These are phyloP conservation scores for Heliocidaris erythrogramma DNA, from an alignment of 35 echinoderm and acorn worm genomes.

Conservation along the genomic window DNA sequence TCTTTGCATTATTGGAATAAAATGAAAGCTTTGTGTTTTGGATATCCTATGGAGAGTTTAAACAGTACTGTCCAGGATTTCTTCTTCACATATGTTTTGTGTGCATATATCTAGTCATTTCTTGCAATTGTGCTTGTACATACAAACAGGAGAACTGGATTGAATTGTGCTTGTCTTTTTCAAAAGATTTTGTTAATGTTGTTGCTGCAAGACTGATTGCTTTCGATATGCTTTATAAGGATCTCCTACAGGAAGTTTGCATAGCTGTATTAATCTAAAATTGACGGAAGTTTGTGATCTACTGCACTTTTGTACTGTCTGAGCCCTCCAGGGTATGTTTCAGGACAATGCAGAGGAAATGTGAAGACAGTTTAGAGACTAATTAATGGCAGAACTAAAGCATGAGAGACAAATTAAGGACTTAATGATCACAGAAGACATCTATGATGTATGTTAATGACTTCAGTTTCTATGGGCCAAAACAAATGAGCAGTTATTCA, in stretches of 20 bases:
- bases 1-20: too few relatives aligned
- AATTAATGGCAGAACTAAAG: background rate
- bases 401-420: background rate
- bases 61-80: too few relatives aligned
- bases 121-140: too few relatives aligned
- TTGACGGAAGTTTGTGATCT: background rate
- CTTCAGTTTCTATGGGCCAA: background rate
- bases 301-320: background rate
- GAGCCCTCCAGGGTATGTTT: background rate
- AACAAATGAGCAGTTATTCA: background rate
- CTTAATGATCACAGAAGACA: background rate
- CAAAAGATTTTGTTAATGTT: too few relatives aligned
- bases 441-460: background rate
- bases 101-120: too few relatives aligned
- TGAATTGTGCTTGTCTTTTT: too few relatives aligned
- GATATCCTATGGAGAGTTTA: too few relatives aligned
- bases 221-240: background rate
- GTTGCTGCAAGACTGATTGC: background rate
- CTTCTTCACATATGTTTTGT: too few relatives aligned
- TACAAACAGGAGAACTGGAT: too few relatives aligned
- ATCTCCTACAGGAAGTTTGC: background rate
- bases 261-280: background rate
- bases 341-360: background rate
- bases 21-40: too few relatives aligned
- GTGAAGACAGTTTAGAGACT: background rate